Evolutionary conservation across 2,113 vertebrate genomes (phyloP).

Genomic region (Manacus vitellinus): DNA sequence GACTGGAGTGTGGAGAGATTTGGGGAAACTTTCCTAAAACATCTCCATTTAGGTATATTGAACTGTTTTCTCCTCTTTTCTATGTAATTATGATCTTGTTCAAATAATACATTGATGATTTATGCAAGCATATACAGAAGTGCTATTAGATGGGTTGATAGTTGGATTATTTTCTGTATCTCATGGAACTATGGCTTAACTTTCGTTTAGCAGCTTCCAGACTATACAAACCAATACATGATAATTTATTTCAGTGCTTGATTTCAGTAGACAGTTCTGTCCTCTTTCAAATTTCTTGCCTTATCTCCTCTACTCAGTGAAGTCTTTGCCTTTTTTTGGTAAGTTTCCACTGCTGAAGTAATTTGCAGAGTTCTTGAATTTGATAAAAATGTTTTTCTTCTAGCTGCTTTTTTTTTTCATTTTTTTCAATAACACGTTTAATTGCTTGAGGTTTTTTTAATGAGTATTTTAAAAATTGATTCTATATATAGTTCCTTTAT

Average conservation of each 20-base stretch:
- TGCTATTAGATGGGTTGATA: background rate
- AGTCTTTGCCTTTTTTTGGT: background rate
- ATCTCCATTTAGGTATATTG: background rate
- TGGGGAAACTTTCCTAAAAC: background rate
- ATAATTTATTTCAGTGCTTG: background rate
- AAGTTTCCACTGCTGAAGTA: background rate
- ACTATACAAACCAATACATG: background rate
- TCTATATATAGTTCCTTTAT: background rate
- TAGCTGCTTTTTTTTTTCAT: background rate
- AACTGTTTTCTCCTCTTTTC: background rate
- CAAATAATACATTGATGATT: background rate
- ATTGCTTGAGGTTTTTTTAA: background rate
- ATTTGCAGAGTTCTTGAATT: background rate
- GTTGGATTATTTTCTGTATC: background rate
- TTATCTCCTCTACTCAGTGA: background rate
- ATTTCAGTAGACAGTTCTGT: background rate
- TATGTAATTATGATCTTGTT: background rate
- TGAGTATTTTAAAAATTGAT: background rate
- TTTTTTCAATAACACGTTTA: background rate
- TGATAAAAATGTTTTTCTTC: background rate
- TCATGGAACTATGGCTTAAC: background rate
- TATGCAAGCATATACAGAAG: background rate
- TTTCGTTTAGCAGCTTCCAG: background rate
- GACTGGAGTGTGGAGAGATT: background rate
- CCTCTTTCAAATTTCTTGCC: background rate